Evolutionary conservation across 2,113 vertebrate species (phyloP).

Genomic region (Bucco capensis): DNA sequence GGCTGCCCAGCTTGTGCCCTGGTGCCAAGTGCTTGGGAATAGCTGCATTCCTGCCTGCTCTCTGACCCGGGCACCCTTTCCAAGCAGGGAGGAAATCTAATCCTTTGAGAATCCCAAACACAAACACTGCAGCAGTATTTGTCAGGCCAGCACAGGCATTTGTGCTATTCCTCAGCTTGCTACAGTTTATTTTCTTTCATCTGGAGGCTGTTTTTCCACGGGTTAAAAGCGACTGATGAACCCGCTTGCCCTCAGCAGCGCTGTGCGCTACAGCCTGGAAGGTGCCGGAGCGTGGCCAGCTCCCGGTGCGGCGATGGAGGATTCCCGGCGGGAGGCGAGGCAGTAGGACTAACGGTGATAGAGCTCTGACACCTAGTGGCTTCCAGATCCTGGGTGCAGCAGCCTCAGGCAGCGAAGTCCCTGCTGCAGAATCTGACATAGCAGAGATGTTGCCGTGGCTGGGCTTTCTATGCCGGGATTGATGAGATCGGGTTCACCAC

Average conservation of each 20-base stretch:
- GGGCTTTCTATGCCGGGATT: background rate
- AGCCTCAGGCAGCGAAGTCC: background rate
- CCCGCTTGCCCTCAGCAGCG: fast-evolving
- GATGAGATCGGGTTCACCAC: background rate
- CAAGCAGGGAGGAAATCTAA: background rate
- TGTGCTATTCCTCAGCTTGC: background rate
- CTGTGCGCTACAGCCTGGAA: background rate
- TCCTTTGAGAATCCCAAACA: background rate
- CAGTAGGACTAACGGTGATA: background rate
- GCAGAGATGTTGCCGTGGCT: fast-evolving
- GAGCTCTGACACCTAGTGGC: constrained; percentile 13
- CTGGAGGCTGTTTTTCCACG: background rate
- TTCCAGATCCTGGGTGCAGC: background rate
- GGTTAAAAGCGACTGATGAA: background rate
- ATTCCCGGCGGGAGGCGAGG: no score
- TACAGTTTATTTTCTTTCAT: background rate
- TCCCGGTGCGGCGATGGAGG: fast-evolving
- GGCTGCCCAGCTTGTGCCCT: background rate
- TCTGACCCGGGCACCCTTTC: background rate
- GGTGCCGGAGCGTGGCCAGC: fast-evolving
- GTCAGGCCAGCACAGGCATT: background rate
- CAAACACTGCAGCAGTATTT: background rate
- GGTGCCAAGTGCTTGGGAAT: background rate
- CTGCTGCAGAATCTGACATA: fast-evolving
- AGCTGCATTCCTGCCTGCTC: background rate